Percentiles rank a stretch among this genome's conserved stretches.
phyloP scores from a whole-genome alignment of 2,888 invertebrate species.

The Hoplodrina ambigua region DNA sequence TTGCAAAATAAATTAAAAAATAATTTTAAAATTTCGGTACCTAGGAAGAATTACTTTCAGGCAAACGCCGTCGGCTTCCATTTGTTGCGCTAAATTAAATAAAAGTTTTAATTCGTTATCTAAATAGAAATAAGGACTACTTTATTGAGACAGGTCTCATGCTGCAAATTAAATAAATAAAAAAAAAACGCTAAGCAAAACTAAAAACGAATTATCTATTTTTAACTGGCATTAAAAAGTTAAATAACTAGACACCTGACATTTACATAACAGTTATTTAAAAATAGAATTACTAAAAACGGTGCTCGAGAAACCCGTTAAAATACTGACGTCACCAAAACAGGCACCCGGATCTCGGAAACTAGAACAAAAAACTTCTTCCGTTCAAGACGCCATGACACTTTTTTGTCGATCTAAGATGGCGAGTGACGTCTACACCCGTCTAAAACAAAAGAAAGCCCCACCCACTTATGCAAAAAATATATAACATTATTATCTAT shows the following conservation, averaged over 20 bases:
- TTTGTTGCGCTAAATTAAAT: too few species aligned
- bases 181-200: background rate
- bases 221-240: constrained; percentile 25
- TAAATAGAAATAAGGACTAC: background rate
- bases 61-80: background rate
- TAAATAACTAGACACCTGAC: constrained; percentile 12
- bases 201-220: background rate
- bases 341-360: constrained; percentile 47
- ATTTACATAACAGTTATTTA: constrained; percentile 3
- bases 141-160: background rate
- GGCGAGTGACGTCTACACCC: constrained; percentile 82
- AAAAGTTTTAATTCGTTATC: background rate
- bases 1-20: too few species aligned
- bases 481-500: constrained; percentile 47
- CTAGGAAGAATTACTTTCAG: too few species aligned
- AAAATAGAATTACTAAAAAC: background rate
- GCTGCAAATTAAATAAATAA: background rate
- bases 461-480: constrained; percentile 77
- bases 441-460: constrained; percentile 89
- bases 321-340: constrained; percentile 25
- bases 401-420: constrained; percentile 88
- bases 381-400: constrained; percentile 85
- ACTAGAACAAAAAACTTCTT: constrained; percentile 76
- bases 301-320: background rate
- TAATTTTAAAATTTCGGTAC: too few species aligned